Evolutionary conservation across 2,113 vertebrate genomes (phyloP).

Genomic region (Apistogramma diplotaenia): DNA sequence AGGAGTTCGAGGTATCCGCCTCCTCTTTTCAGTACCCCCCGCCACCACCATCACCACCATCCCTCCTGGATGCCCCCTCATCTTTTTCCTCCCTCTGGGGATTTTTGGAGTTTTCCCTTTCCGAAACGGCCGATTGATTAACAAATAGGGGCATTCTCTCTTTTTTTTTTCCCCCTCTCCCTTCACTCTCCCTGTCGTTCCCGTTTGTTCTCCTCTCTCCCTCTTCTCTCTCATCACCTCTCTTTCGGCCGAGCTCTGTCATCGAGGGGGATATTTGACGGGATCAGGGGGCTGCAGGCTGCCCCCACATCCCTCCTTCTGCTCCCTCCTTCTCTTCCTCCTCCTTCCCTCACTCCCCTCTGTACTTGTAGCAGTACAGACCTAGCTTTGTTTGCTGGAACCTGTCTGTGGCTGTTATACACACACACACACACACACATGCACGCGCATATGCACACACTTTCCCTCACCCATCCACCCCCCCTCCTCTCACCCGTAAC

Average conservation of each 20-base stretch:
- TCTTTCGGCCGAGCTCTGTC: slow-evolving; percentile 83
- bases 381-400: slow-evolving; percentile 85
- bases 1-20: slow-evolving; percentile 90
- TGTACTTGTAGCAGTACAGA: slow-evolving; percentile 86
- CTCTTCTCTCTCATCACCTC: slow-evolving; percentile 76
- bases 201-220: slow-evolving; percentile 65
- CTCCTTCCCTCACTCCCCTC: slow-evolving; percentile 64
- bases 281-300: slow-evolving; percentile 81
- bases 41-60: not conserved
- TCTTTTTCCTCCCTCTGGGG: slow-evolving; percentile 62
- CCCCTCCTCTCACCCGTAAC: slow-evolving; percentile 66
- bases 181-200: slow-evolving; percentile 71
- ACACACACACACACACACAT: slow-evolving; percentile 22
- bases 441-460: slow-evolving; percentile 17
- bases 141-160: slow-evolving; percentile 84
- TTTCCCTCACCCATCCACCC: slow-evolving; percentile 40
- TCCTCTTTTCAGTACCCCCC: slow-evolving; percentile 23
- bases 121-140: slow-evolving; percentile 80
- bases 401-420: slow-evolving; percentile 63
- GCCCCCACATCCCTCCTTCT: slow-evolving; percentile 62
- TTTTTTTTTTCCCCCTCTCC: slow-evolving; percentile 48
- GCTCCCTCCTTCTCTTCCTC: slow-evolving; percentile 48
- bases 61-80: not conserved
- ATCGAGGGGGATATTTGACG: slow-evolving; percentile 93
- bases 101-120: slow-evolving; percentile 76